Evolutionary conservation across 1,140 invertebrate genomes (phyloP), one percentile per base, ranked within the genome.

Genomic region (Drosophila triauraria): DNA sequence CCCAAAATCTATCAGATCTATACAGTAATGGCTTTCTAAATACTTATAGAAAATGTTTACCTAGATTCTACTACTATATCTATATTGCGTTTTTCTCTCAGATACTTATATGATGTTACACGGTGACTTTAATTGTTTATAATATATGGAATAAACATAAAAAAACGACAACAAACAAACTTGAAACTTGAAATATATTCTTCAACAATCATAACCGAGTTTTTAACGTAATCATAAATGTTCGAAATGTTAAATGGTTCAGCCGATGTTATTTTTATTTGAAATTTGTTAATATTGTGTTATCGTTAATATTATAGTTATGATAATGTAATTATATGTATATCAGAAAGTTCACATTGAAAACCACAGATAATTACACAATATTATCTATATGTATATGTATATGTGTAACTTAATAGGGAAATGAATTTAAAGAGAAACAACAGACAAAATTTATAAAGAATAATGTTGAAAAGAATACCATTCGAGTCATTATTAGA

Each of bases 401-500:
- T 82, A 77, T 80, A 86, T 80, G 77, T 83, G 64, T 83, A 83
- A 83, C 77, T 78, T 80, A 80, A 88, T 87, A 87, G 84, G 84
- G 80, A 87, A 87, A 87, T 87, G 84, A 87, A 87, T 87, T 88
- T 88, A 87, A 83, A 78, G 50, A 69, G 58, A 86, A 78, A 77
- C 57, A 86, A 85, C 54, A 75, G 77, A 79, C 60, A 75, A 68
- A 69, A 63, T 72, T 42, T 25, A 82, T 63, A 51, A 60, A 75
- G 40, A 83, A 87, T 83, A 87, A 87, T 87, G 80, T 84, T 88
- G 84, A 80, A 87, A 65, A 75, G 60, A 88, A 88, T 60, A 88
- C 77, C 84, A 87, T 87, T 87, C 77, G 80, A 87, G 84, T 84
- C 84, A 87, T 87, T 87, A 87, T 88, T 88, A 87, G 84, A 84